These are phyloP conservation scores for Poeciliopsis retropinna DNA, from an alignment of 2,113 vertebrate species.

Conservation along the genomic window DNA sequence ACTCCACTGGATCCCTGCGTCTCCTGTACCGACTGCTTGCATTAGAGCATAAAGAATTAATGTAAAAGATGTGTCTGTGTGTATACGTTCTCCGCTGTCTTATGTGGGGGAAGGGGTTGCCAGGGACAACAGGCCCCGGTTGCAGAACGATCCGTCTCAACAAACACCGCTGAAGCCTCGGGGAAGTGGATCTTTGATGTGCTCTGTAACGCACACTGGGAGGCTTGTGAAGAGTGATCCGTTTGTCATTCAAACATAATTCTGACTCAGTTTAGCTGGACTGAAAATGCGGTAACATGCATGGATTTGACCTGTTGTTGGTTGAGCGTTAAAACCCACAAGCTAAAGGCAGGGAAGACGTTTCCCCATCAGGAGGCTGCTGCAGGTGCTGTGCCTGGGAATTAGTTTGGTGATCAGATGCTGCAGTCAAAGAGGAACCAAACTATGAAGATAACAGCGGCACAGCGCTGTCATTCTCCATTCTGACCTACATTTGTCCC, in stretches of 20 bases:
- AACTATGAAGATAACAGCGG: too few species aligned
- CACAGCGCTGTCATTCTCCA: too few species aligned
- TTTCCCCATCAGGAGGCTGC: not conserved
- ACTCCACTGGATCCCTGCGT: slow-evolving; percentile 15
- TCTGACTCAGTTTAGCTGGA: slow-evolving; percentile 18
- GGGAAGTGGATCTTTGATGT: slow-evolving; percentile 45
- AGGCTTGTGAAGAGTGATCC: slow-evolving; percentile 28
- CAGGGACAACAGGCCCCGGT: slow-evolving; percentile 45
- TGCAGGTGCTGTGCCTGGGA: not conserved
- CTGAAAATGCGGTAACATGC: not conserved
- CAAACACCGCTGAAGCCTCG: slow-evolving; percentile 49
- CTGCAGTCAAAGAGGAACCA: too few species aligned
- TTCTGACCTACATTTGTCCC: too few species aligned
- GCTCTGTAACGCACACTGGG: slow-evolving; percentile 27
- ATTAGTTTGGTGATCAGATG: too few species aligned
- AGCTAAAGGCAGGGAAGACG: not conserved
- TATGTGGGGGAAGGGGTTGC: slow-evolving; percentile 39
- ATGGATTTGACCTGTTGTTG: not conserved
- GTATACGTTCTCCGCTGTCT: not conserved
- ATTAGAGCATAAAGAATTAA: slow-evolving; percentile 20
- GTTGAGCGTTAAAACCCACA: not conserved
- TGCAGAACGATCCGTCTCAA: slow-evolving; percentile 62
- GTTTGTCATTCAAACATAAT: slow-evolving; percentile 33
- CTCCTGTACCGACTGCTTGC: slow-evolving; percentile 12
- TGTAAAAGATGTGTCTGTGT: not conserved